phyloP scores from a whole-genome alignment of 2,888 invertebrate species.

The Drosophila nigricruria region DNA sequence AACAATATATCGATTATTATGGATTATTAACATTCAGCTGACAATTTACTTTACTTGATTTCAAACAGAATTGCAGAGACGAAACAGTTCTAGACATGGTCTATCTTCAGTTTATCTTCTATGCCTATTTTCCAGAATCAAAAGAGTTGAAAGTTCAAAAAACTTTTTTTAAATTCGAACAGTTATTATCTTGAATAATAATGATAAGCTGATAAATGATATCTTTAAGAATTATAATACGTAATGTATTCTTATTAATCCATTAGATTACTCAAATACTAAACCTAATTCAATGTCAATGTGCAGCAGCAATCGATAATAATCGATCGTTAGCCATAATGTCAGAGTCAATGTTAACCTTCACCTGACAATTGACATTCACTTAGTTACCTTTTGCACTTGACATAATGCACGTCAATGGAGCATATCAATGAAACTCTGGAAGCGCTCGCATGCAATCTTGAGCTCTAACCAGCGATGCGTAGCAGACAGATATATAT shows the following conservation, averaged over 20 bases:
- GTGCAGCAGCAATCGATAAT: no score
- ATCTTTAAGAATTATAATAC: background rate
- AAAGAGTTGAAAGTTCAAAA: background rate
- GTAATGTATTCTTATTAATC: background rate
- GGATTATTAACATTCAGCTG: no score
- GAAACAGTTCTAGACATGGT: background rate
- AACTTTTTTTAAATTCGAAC: no score
- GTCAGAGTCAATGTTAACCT: constrained; percentile 17
- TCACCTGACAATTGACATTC: constrained; percentile 28
- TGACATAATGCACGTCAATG: constrained; percentile 48
- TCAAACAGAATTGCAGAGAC: no score
- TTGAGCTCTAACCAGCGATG: constrained; percentile 41
- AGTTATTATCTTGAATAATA: background rate
- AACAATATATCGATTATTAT: no score
- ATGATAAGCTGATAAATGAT: background rate
- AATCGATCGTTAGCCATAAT: background rate
- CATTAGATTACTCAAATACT: background rate
- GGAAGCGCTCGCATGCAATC: constrained; percentile 11
- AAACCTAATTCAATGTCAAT: no score
- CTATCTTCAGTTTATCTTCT: background rate
- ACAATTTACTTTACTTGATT: no score
- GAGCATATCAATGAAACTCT: constrained; percentile 39
- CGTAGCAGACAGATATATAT: constrained; percentile 26
- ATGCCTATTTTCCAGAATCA: background rate
- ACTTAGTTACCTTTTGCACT: constrained; percentile 36